These are phyloP conservation scores for Branchinecta sandiegonensis DNA, from an alignment of 2,888 invertebrate species.

Conservation along the genomic window DNA sequence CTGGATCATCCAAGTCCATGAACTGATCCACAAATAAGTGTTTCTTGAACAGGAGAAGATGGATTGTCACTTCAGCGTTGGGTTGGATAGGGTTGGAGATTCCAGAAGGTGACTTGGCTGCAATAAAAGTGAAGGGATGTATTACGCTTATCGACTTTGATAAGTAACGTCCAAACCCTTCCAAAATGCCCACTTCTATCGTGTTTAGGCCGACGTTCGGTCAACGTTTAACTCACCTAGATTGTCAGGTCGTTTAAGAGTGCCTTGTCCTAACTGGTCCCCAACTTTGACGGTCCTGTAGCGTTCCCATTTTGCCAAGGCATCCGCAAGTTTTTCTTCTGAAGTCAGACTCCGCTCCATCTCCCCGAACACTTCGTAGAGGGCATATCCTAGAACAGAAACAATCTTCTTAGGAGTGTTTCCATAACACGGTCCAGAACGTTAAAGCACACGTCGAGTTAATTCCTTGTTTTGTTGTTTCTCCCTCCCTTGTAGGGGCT, in stretches of 20 bases:
- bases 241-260: too few species aligned
- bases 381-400: slow-evolving; percentile 54
- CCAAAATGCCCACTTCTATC: too few species aligned
- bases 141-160: too few species aligned
- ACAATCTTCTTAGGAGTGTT: too few species aligned
- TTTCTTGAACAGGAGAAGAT: slow-evolving; percentile 62
- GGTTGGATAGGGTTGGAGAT: background rate
- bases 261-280: background rate
- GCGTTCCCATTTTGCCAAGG: slow-evolving; percentile 88
- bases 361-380: slow-evolving; percentile 78
- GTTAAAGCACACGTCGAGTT: too few species aligned
- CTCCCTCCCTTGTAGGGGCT: too few species aligned
- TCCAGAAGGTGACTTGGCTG: slow-evolving; percentile 32
- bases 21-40: slow-evolving; percentile 65
- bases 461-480: too few species aligned
- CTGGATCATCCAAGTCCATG: slow-evolving; percentile 62
- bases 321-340: slow-evolving; percentile 81
- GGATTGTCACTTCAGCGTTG: slow-evolving; percentile 33
- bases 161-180: background rate
- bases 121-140: background rate
- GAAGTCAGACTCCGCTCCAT: slow-evolving; percentile 64
- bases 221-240: too few species aligned
- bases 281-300: slow-evolving; percentile 40
- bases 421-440: too few species aligned
- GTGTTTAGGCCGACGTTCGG: too few species aligned